phyloP scores from a whole-genome alignment of 2,113 vertebrate species.

The Anseranas semipalmata region DNA sequence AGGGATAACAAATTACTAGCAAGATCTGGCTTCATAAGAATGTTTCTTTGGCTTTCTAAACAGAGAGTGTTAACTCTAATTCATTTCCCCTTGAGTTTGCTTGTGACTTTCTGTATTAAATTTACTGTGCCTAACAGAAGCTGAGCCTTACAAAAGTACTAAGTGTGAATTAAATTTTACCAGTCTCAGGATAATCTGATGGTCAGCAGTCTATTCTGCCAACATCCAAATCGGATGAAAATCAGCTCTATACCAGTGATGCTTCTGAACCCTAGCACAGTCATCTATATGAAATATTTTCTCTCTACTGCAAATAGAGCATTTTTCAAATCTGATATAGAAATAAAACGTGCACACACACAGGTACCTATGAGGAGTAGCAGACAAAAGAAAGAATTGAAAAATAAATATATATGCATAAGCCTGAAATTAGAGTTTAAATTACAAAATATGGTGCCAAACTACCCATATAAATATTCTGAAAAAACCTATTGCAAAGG shows the following conservation, averaged over 20 bases:
- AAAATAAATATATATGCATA: background rate
- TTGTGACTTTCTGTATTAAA: background rate
- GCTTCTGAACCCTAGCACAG: background rate
- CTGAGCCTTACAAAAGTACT: background rate
- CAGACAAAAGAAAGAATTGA: background rate
- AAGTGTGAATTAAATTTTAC: background rate
- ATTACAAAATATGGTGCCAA: background rate
- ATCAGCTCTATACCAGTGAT: background rate
- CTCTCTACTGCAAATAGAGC: background rate
- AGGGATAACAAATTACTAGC: background rate
- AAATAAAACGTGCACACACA: background rate
- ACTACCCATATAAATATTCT: background rate
- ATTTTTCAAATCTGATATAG: background rate
- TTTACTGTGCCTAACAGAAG: accelerated
- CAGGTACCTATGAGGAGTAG: background rate
- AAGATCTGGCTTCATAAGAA: background rate
- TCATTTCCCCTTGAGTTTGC: background rate
- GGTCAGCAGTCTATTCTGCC: background rate
- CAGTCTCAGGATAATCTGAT: background rate
- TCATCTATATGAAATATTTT: background rate
- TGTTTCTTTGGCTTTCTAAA: background rate
- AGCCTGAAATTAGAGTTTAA: background rate
- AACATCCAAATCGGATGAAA: background rate
- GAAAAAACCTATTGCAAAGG: background rate
- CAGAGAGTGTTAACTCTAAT: background rate